Percentiles rank a stretch among this genome's conserved stretches.
These are phyloP conservation scores for Ceratina calcarata DNA, from an alignment of 1,140 invertebrate genomes.

Conservation along the genomic window DNA sequence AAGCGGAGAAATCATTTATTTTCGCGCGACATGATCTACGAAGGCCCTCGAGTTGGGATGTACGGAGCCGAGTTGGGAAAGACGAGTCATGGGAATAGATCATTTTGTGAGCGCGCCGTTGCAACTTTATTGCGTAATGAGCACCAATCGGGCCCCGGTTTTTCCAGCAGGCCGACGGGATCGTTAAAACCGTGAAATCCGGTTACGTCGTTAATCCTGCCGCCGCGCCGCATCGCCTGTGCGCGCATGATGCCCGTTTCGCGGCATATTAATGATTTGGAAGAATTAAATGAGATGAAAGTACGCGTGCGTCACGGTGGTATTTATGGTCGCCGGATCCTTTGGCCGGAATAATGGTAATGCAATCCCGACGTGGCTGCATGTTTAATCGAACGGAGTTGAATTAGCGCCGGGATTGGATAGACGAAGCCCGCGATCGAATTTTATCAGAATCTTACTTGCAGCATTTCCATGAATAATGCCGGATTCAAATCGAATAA, in stretches of 20 bases:
- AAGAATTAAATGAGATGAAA: conserved; percentile 51
- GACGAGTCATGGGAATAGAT: conserved; percentile 34
- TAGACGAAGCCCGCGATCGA: background rate
- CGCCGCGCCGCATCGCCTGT: background rate
- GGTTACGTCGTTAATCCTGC: conserved; percentile 25
- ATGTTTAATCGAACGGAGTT: background rate
- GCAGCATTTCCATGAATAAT: too few species aligned
- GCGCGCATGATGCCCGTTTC: too few species aligned
- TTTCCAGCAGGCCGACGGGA: background rate
- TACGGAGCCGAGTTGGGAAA: background rate
- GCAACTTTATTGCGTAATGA: conserved; percentile 39
- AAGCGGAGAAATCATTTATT: conserved; percentile 61
- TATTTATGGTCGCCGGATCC: background rate
- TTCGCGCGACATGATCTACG: conserved; percentile 50
- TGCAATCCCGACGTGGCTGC: background rate
- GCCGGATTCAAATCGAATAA: too few species aligned
- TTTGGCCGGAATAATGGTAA: background rate
- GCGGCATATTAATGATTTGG: conserved; percentile 37
- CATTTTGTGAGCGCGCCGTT: background rate
- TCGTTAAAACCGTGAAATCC: conserved; percentile 40
- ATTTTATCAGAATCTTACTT: background rate
- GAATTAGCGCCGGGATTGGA: background rate
- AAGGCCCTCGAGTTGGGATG: conserved; percentile 21
- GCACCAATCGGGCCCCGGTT: conserved; percentile 16
- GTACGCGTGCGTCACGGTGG: background rate